phyloP scores from a whole-genome alignment of 2,888 invertebrate genomes.

The Mystacides longicornis region DNA sequence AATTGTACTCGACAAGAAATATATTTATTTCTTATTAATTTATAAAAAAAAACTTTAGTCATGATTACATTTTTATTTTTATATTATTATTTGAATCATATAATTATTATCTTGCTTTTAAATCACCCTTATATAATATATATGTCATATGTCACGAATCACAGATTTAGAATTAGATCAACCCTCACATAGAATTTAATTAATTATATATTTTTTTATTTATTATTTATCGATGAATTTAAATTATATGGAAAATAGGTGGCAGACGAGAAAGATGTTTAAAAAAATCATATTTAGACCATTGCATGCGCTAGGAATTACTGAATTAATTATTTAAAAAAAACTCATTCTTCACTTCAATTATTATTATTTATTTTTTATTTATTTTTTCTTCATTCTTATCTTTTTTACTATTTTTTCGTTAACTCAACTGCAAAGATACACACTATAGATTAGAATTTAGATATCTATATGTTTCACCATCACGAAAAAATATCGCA shows the following conservation, averaged over 20 bases:
- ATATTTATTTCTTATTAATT: no score
- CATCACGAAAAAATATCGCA: not conserved
- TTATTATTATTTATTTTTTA: not conserved
- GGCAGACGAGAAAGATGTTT: not conserved
- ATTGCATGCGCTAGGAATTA: not conserved
- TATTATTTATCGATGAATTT: not conserved
- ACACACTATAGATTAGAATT: not conserved
- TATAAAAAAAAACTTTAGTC: no score
- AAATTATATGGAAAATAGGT: not conserved
- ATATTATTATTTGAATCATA: no score
- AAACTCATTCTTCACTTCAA: not conserved
- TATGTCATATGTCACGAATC: no score
- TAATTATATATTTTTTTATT: not conserved
- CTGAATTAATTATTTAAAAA: not conserved
- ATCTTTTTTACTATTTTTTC: not conserved
- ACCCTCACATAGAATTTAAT: no score
- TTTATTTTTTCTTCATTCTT: not conserved
- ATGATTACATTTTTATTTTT: no score
- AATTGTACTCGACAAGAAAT: no score
- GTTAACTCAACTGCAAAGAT: not conserved
- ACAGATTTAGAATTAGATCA: no score
- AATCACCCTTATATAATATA: no score
- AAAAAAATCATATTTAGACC: not conserved
- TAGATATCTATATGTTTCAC: constrained; percentile 2
- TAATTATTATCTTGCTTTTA: no score